phyloP scores from a whole-genome alignment of 1,140 invertebrate genomes.

The Amphibalanus amphitrite region DNA sequence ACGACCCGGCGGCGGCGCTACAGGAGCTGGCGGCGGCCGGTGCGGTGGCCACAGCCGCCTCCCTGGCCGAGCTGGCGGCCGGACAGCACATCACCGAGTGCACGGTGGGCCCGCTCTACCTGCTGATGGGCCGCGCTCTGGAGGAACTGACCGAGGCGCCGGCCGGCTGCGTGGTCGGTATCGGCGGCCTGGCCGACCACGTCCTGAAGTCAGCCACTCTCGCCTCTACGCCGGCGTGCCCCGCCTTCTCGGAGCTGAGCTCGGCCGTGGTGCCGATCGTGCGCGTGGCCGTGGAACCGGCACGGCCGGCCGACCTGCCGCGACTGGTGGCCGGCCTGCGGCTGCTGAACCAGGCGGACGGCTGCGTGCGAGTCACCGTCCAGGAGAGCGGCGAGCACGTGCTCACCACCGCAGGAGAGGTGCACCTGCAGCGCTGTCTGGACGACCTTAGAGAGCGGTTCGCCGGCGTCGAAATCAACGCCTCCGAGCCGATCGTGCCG shows the following conservation, averaged over 20 bases:
- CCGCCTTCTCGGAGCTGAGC: slow-evolving; percentile 70
- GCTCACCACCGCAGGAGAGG: slow-evolving; percentile 89
- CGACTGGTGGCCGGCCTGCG: slow-evolving; percentile 61
- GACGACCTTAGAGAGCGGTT: slow-evolving; percentile 53
- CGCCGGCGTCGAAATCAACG: slow-evolving; percentile 70
- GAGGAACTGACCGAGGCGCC: slow-evolving; percentile 57
- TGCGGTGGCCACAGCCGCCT: not conserved
- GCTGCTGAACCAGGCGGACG: slow-evolving; percentile 61
- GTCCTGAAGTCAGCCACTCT: slow-evolving; percentile 80
- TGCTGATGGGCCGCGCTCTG: slow-evolving; percentile 87
- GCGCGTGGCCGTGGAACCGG: slow-evolving; percentile 83
- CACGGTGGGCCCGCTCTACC: slow-evolving; percentile 39
- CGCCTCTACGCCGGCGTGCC: slow-evolving; percentile 63
- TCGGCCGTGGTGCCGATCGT: slow-evolving; percentile 43
- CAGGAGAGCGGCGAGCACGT: slow-evolving; percentile 93
- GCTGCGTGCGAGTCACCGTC: slow-evolving; percentile 34
- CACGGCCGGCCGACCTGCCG: slow-evolving; percentile 57
- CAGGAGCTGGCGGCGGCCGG: slow-evolving; percentile 19
- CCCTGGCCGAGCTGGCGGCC: slow-evolving; percentile 8
- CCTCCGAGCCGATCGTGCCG: slow-evolving; percentile 88
- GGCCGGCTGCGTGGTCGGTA: slow-evolving; percentile 78
- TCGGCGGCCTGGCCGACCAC: slow-evolving; percentile 69
- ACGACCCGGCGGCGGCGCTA: slow-evolving; percentile 48
- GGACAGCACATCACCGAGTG: slow-evolving; percentile 34
- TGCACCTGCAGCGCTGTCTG: slow-evolving; percentile 88